These are phyloP conservation scores for Drosophila kanapiae DNA, from an alignment of 1,140 invertebrate genomes.

Conservation along the genomic window DNA sequence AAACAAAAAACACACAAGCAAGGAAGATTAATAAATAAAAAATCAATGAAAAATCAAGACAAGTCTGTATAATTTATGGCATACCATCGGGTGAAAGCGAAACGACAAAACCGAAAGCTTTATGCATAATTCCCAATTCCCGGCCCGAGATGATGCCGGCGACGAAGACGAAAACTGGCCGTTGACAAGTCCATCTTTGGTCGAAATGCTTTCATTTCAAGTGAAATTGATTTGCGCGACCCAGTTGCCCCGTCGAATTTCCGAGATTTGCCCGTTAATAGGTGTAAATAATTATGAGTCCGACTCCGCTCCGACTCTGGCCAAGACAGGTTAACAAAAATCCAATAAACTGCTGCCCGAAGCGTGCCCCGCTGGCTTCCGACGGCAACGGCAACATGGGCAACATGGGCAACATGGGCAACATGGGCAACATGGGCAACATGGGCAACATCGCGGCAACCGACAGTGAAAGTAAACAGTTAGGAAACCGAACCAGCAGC, in stretches of 20 bases:
- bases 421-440: slow-evolving; percentile 22
- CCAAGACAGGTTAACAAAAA: slow-evolving; percentile 53
- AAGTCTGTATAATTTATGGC: slow-evolving; percentile 61
- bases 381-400: slow-evolving; percentile 32
- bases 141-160: not conserved
- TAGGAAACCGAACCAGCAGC: slow-evolving; percentile 48
- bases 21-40: slow-evolving; percentile 82
- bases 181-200: slow-evolving; percentile 72
- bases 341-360: slow-evolving; percentile 57
- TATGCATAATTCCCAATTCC: slow-evolving; percentile 64
- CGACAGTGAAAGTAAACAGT: slow-evolving; percentile 78
- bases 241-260: slow-evolving; percentile 72
- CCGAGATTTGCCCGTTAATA: slow-evolving; percentile 65
- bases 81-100: slow-evolving; percentile 67
- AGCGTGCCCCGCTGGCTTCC: slow-evolving; percentile 67
- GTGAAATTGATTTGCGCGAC: slow-evolving; percentile 83
- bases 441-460: slow-evolving; percentile 54
- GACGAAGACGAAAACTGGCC: slow-evolving; percentile 43
- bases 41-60: slow-evolving; percentile 79
- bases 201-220: slow-evolving; percentile 75
- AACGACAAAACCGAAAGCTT: slow-evolving; percentile 51
- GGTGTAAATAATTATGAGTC: slow-evolving; percentile 77
- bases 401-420: slow-evolving; percentile 14
- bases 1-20: slow-evolving; percentile 62
- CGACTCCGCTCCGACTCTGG: slow-evolving; percentile 31